phyloP scores from a whole-genome alignment of 1,140 invertebrate genomes.

The Agrypnia vestita region DNA sequence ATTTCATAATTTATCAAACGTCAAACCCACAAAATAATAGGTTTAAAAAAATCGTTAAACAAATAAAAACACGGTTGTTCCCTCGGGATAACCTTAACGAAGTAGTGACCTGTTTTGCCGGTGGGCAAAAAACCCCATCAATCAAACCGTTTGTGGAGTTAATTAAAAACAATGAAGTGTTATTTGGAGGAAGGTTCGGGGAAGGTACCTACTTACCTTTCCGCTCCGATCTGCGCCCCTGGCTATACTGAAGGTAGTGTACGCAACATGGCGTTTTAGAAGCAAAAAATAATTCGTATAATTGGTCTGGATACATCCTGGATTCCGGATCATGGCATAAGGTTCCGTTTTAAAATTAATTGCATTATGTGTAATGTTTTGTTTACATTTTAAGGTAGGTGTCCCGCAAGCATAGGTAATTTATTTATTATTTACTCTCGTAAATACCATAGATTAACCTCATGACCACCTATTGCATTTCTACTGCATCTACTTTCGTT shows the following conservation, averaged over 20 bases:
- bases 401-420: too few species aligned
- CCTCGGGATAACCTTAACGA: not conserved
- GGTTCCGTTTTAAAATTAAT: too few species aligned
- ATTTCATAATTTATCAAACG: conserved; percentile 15
- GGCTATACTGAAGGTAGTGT: not conserved
- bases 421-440: too few species aligned
- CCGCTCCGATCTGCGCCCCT: not conserved
- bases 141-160: conserved; percentile 20
- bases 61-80: not conserved
- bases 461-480: too few species aligned
- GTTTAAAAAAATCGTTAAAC: conserved; percentile 17
- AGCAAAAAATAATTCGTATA: too few species aligned
- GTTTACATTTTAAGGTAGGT: too few species aligned
- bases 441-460: too few species aligned
- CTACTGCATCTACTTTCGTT: too few species aligned
- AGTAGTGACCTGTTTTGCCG: not conserved
- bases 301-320: too few species aligned
- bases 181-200: not conserved
- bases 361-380: too few species aligned
- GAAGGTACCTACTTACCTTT: too few species aligned
- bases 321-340: too few species aligned
- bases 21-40: not conserved
- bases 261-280: not conserved
- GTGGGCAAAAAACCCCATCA: conserved; percentile 25
- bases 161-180: conserved; percentile 43